Evolutionary conservation across 2,797 vertebrate genomes (phyloP), one percentile per base, ranked within the genome.

Genomic region (Gymnothorax reevesii): DNA sequence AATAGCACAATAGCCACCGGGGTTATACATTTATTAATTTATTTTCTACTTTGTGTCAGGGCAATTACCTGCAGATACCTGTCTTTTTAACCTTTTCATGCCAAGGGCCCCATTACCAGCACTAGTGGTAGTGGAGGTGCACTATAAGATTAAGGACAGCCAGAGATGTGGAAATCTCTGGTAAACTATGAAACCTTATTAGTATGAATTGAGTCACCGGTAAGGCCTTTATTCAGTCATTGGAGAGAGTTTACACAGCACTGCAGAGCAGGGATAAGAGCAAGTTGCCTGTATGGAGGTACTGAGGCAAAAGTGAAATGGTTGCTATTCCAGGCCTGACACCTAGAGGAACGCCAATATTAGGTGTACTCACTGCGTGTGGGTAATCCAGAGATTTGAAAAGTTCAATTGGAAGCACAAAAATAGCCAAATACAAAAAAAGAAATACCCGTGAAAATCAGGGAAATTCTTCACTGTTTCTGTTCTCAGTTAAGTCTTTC

Each of bases 121-220:
- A 83, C 12, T n/a, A 17, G 20, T 54, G 55, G 25, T 25, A 66
- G 60, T 17, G 71, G 62, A 71, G 25, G 92, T 92, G 91, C 94
- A 95, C 95, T 95, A 95, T 94, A 91, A 49, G 64, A 94, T 93
- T 92, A 90, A 91, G 90, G 92, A 93, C 93, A 94, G 95, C 95
- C 95, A 95, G 95, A 96, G 95, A 95, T 96, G 95, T 94, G 95
- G 93, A 95, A 96, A 95, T 96, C 95, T 96, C 94, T 95, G 95
- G 94, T 94, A 94, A 93, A 92, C 92, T 93, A 95, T 96, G 94
- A 96, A 96, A 96, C 94, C 94, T 95, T 94, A 95, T 95, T 94
- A 94, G 95, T 94, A 95, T 95, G 95, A 96, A 95, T 95, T 94
- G 95, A 93, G 94, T 91, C 94, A 93, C 94, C 92, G 95, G 92